phyloP scores from a whole-genome alignment of 2,113 vertebrate species.

The Romanogobio albipinnatus region DNA sequence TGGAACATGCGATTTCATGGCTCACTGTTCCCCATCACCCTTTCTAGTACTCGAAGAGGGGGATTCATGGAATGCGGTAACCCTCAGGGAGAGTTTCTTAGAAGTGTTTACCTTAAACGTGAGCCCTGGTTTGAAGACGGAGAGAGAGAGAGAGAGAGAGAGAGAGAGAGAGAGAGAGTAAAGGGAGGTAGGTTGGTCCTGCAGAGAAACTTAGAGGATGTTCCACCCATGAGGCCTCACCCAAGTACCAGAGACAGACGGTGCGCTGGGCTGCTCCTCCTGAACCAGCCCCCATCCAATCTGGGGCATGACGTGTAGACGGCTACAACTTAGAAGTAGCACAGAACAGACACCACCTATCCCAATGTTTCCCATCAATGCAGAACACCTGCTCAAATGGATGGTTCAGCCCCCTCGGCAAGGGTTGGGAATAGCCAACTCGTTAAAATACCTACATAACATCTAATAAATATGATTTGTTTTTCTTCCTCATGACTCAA shows the following conservation, averaged over 20 bases:
- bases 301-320: neutral
- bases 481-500: neutral
- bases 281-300: conserved; percentile 51
- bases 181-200: conserved; percentile 10
- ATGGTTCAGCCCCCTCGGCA: conserved; percentile 31
- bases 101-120: conserved; percentile 63
- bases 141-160: neutral
- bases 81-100: conserved; percentile 62
- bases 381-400: conserved; percentile 52
- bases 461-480: neutral
- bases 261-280: neutral
- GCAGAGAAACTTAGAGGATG: neutral
- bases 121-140: conserved; percentile 32
- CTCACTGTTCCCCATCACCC: conserved; percentile 20
- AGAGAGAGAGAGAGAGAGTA: neutral
- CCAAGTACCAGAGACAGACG: conserved; percentile 28
- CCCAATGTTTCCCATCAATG: conserved; percentile 43
- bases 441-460: neutral
- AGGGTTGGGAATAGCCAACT: neutral
- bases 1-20: conserved; percentile 44
- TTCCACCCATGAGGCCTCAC: conserved; percentile 19
- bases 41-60: conserved; percentile 43
- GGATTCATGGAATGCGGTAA: conserved; percentile 65
- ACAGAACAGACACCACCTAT: conserved; percentile 27
- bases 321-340: conserved; percentile 33